Percentiles rank a stretch among this genome's conserved stretches.
Conservation (phyloP, 2,797 vertebrate species). For the Clarias fuscus region DNA sequence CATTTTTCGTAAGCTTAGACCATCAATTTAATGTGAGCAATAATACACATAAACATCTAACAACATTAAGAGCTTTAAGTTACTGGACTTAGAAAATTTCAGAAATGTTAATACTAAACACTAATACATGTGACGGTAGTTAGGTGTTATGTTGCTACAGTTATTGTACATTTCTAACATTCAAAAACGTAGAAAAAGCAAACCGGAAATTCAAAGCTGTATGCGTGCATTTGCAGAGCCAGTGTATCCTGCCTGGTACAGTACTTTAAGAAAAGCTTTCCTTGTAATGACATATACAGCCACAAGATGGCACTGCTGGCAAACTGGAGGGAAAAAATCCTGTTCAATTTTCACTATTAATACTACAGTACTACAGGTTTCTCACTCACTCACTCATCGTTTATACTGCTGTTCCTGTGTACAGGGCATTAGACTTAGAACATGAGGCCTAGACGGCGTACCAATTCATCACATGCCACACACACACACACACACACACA, state of each 20-base stretch:
- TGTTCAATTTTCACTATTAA: not conserved
- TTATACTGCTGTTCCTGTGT: too few species aligned
- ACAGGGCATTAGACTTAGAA: too few species aligned
- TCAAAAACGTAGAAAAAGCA: not conserved
- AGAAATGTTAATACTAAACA: not conserved
- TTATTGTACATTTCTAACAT: not conserved
- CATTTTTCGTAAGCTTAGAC: not conserved
- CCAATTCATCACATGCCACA: too few species aligned
- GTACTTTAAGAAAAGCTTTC: not conserved
- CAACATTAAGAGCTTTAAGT: not conserved
- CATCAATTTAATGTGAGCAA: not conserved
- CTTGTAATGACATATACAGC: not conserved
- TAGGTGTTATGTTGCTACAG: not conserved
- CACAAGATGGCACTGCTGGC: constrained; percentile 32
- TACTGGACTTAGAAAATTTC: not conserved
- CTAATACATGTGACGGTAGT: not conserved
- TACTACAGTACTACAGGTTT: not conserved
- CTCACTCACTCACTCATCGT: not conserved
- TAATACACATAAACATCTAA: not conserved
- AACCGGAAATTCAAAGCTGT: not conserved
- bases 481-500: too few species aligned
- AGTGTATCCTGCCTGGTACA: not conserved
- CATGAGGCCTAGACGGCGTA: too few species aligned
- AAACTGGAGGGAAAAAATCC: not conserved
- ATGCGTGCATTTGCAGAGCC: not conserved